phyloP scores from a whole-genome alignment of 1,140 invertebrate genomes.

The Coboldia fuscipes region DNA sequence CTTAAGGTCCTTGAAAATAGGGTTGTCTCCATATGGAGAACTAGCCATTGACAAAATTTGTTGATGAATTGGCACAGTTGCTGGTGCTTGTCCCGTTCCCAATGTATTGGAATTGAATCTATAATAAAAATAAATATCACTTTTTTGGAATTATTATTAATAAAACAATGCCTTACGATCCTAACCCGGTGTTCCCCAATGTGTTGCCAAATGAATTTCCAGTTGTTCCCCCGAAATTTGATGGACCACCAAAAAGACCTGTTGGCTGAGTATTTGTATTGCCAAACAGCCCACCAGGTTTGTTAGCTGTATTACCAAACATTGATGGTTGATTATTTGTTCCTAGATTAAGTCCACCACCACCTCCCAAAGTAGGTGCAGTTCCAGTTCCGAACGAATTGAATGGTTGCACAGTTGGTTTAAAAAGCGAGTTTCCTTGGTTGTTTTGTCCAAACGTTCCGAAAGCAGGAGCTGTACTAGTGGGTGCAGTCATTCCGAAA shows the following conservation, averaged over 20 bases:
- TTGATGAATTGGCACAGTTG: conserved; percentile 31
- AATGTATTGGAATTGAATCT: not conserved
- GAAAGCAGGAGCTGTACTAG: not conserved
- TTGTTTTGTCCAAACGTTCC: conserved; percentile 13
- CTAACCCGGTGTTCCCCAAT: conserved; percentile 6
- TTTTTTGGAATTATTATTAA: not conserved
- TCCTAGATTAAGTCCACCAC: conserved; percentile 21
- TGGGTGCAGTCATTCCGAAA: not conserved
- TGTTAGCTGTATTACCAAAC: conserved; percentile 23
- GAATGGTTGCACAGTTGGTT: conserved; percentile 22
- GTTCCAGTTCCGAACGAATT: conserved; percentile 15
- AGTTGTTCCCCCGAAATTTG: conserved; percentile 5
- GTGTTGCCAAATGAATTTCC: conserved; percentile 10
- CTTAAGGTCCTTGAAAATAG: conserved; percentile 48
- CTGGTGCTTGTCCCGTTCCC: conserved; percentile 16
- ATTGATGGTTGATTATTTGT: conserved; percentile 19
- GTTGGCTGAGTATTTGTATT: conserved; percentile 10
- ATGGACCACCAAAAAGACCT: conserved; percentile 22
- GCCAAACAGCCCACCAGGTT: conserved; percentile 33
- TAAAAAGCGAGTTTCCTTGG: conserved; percentile 25
- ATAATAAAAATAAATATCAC: not conserved
- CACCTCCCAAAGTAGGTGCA: conserved; percentile 6
- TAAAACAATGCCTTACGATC: not conserved
- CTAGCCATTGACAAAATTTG: conserved; percentile 44
- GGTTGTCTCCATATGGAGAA: conserved; percentile 58